Evolutionary conservation across 2,113 vertebrate genomes (phyloP).

Genomic region (Rhipidura dahli): DNA sequence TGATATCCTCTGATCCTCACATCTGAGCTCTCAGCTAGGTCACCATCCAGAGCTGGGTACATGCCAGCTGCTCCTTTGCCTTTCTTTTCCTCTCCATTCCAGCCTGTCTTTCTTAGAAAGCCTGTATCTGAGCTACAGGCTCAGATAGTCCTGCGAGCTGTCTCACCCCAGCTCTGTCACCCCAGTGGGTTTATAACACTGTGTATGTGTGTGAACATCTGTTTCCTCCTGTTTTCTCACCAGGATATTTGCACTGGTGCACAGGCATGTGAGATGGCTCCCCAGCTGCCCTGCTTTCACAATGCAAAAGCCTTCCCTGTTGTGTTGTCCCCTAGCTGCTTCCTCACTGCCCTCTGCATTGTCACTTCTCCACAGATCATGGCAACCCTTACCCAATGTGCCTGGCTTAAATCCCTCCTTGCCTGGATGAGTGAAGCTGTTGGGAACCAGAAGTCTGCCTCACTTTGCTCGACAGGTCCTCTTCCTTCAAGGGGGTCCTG

Average conservation of each 20-base stretch:
- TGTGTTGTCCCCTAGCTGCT: background rate
- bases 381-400: fast-evolving
- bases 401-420: background rate
- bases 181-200: background rate
- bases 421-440: background rate
- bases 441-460: background rate
- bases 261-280: background rate
- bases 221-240: background rate
- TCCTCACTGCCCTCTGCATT: background rate
- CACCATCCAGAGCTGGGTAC: background rate
- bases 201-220: background rate
- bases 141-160: background rate
- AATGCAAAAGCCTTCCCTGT: background rate
- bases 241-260: background rate
- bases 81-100: background rate
- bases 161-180: background rate
- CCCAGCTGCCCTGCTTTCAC: background rate
- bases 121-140: background rate
- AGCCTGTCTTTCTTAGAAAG: background rate
- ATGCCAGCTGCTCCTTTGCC: background rate
- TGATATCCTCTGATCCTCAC: background rate
- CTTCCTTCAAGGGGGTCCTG: background rate
- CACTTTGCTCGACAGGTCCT: background rate
- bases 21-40: background rate
- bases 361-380: background rate